Conservation (phyloP, 2,888 invertebrate genomes). For the Ganaspis brasiliensis region DNA sequence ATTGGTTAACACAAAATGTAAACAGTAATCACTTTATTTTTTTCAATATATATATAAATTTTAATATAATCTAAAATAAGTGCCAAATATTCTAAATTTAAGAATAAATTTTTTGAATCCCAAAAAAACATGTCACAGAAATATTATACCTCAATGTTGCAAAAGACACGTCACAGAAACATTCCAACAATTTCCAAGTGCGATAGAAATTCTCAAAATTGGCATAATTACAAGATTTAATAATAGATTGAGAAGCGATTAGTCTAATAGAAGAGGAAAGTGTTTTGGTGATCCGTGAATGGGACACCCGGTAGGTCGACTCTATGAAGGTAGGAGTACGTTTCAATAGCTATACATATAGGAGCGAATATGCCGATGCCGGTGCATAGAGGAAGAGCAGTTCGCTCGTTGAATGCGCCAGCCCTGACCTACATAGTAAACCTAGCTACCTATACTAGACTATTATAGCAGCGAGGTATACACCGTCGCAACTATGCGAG, state of each 20-base stretch:
- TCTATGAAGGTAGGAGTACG: neutral
- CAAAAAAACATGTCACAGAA: too few species aligned
- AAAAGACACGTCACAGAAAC: too few species aligned
- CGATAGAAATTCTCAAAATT: too few species aligned
- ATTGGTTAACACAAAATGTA: too few species aligned
- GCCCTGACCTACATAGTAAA: conserved; percentile 80
- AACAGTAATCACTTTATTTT: too few species aligned
- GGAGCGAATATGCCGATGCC: conserved; percentile 31
- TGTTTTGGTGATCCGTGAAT: conserved; percentile 36
- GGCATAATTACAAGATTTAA: too few species aligned
- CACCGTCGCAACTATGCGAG: conserved; percentile 53
- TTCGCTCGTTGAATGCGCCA: conserved; percentile 79
- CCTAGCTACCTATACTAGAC: conserved; percentile 71
- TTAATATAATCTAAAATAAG: too few species aligned
- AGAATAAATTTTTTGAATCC: too few species aligned
- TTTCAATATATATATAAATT: too few species aligned
- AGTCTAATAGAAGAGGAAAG: conserved; percentile 12
- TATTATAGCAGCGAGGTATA: conserved; percentile 64
- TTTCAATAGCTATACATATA: conserved; percentile 1
- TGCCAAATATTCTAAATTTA: too few species aligned
- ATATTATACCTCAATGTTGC: too few species aligned
- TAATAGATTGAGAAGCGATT: neutral
- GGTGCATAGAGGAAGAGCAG: conserved; percentile 77
- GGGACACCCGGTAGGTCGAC: conserved; percentile 42
- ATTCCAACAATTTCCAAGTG: too few species aligned